phyloP scores from a whole-genome alignment of 2,797 vertebrate species.

The Cephalopachus bancanus region DNA sequence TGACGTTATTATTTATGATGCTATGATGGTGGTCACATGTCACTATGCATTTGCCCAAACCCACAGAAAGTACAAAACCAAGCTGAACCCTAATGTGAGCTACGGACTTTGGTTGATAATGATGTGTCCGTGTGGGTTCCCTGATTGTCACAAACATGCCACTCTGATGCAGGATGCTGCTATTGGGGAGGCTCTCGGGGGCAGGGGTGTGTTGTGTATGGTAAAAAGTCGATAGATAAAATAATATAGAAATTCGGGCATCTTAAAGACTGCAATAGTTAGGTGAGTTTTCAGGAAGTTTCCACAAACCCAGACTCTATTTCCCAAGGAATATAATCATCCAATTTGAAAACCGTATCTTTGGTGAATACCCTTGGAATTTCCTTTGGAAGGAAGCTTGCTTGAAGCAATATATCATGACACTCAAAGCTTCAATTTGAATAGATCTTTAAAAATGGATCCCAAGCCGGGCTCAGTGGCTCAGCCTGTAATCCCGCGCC shows the following conservation, averaged over 20 bases:
- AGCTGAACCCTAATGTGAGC: neutral
- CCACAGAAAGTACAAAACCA: neutral
- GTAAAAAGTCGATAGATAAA: neutral
- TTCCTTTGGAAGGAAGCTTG: constrained; percentile 37
- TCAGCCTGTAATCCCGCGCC: too few species aligned
- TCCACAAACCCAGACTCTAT: constrained; percentile 12
- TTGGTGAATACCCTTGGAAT: constrained; percentile 15
- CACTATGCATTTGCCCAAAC: neutral
- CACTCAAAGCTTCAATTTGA: neutral
- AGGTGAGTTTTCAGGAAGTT: constrained; percentile 16
- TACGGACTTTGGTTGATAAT: neutral
- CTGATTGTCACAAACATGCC: neutral
- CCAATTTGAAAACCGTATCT: neutral
- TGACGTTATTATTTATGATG: neutral
- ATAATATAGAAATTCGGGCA: neutral
- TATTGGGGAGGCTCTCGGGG: neutral
- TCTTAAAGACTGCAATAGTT: neutral
- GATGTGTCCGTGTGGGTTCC: neutral
- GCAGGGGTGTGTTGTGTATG: neutral
- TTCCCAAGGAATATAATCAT: neutral
- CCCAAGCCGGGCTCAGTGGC: too few species aligned
- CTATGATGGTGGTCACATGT: neutral
- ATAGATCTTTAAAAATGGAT: neutral
- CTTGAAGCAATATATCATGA: neutral
- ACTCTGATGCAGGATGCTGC: constrained; percentile 7